These are phyloP conservation scores for Allolobophora icterica DNA, from an alignment of 2,888 invertebrate genomes.

Conservation along the genomic window DNA sequence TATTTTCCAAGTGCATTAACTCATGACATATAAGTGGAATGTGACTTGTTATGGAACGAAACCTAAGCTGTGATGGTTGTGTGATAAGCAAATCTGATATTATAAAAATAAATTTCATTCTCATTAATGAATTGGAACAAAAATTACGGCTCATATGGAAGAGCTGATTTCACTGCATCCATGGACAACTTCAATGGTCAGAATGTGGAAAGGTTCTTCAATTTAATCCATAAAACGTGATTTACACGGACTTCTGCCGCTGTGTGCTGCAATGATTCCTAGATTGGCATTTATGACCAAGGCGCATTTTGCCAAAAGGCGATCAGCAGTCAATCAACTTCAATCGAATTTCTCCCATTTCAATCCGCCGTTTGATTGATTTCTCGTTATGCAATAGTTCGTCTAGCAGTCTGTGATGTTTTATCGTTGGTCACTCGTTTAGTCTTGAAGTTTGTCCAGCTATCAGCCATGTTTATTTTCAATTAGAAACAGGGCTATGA, in stretches of 20 bases:
- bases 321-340: not conserved
- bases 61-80: too few relatives aligned
- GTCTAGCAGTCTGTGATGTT: not conserved
- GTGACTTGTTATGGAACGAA: too few relatives aligned
- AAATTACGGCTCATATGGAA: not conserved
- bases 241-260: not conserved
- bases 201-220: not conserved
- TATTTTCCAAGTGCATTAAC: too few relatives aligned
- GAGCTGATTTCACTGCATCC: not conserved
- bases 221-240: conserved; percentile 4
- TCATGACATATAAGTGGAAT: too few relatives aligned
- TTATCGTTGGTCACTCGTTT: not conserved
- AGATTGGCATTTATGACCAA: not conserved
- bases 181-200: not conserved
- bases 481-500: not conserved
- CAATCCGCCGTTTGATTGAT: not conserved
- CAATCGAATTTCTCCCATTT: conserved; percentile 7
- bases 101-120: not conserved
- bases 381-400: not conserved
- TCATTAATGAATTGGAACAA: not conserved
- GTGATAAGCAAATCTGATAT: too few relatives aligned
- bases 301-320: not conserved
- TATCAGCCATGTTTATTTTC: not conserved
- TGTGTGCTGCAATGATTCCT: not conserved
- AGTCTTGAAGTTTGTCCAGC: not conserved